Evolutionary conservation across 2,113 vertebrate species (phyloP), one percentile per base, ranked within the genome.

Genomic region (Semicossyphus pulcher): DNA sequence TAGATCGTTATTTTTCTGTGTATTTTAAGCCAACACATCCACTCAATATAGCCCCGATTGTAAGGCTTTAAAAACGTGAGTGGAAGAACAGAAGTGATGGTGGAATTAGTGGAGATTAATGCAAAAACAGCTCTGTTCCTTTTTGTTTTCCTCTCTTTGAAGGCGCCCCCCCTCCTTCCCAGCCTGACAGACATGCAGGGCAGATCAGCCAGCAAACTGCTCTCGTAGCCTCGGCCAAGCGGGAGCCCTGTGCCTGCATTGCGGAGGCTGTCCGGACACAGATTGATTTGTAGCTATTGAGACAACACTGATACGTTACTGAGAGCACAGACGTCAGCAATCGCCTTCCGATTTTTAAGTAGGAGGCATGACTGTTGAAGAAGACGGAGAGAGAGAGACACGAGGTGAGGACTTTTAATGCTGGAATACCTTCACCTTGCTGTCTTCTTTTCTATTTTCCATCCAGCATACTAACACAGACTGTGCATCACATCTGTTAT

Each of bases 241-340:
- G 10, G 59, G 58, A 84, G 81, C 66, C 52, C 28, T 23, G 78
- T 77, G 85, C 78, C 93, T 92, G 93, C 93, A 94, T 89, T 94
- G 92, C 93, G 84, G 93, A 90, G 91, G 90, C 91, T 93, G 92
- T 92, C 88, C 28, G 65, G 56, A 52, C 59, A 18, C 80, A 71
- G 66, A 90, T 89, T 93, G 91, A 94, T 94, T 93, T 93, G 91
- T 89, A 83, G 89, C 88, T 69, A 80, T 73, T 48, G 80, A 92
- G 90, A 89, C 88, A 83, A 87, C 87, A 71, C 77, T 60, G 87
- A 85, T 89, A 66, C 39, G 72, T 78, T 80, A 67, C 32, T 1
- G 78, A 63, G 83, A 88, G 72, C 63, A 42, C 61, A 52, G 59
- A 81, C 72, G 81, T 92, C 87, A 91, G 89, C 89, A 74, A 59